These are phyloP conservation scores for Diarsia dahlii DNA, from an alignment of 2,888 invertebrate genomes.

Conservation along the genomic window DNA sequence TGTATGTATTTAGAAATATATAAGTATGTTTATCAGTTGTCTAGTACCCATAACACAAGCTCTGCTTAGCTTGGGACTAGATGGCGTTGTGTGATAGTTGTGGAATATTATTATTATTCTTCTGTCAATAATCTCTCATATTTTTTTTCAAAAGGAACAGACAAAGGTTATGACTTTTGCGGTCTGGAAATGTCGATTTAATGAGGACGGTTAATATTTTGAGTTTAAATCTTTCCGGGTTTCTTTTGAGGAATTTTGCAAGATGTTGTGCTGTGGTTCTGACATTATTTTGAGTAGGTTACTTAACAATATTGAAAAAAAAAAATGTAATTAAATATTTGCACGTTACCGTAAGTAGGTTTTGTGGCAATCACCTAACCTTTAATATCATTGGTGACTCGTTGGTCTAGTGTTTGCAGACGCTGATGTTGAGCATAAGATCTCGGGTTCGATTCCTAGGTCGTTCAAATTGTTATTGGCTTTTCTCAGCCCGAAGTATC, in stretches of 20 bases:
- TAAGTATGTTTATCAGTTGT: no score
- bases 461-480: neutral
- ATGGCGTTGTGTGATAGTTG: no score
- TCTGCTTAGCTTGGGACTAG: no score
- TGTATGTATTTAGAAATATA: no score
- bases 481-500: no score
- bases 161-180: slow-evolving; percentile 23
- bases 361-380: neutral
- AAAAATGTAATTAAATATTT: neutral
- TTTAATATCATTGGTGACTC: no score
- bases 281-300: neutral
- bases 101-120: no score
- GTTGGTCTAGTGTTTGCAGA: no score
- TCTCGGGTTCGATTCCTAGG: neutral
- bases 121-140: slow-evolving; percentile 12
- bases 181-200: slow-evolving; percentile 33
- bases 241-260: slow-evolving; percentile 9
- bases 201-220: slow-evolving; percentile 30
- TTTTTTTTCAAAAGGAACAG: slow-evolving; percentile 10
- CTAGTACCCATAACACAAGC: no score
- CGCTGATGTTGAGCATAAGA: no score
- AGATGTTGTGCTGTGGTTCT: neutral
- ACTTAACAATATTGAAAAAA: neutral
- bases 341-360: neutral
- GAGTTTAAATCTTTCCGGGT: neutral